Base-by-base conservation (phyloP, 2,113 vertebrate genomes). In the Actenoides lindsayi region DNA sequence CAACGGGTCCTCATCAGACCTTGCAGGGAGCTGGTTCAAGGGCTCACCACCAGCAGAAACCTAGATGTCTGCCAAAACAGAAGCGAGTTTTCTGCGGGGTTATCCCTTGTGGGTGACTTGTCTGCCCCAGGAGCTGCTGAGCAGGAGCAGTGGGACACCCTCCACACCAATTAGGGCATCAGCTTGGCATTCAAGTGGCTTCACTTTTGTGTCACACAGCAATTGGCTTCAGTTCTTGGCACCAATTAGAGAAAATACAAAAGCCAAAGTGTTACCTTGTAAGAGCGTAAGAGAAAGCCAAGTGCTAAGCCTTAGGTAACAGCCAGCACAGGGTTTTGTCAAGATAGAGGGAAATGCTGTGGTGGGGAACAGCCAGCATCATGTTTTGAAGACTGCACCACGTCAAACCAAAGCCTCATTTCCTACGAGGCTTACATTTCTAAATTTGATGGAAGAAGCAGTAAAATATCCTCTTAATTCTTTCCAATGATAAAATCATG, bases 21-120 rank as follows among this genome's bases (percentile, higher is more conserved):
- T 7, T 2, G 1, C 15, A 21, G 31, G 68, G 54, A 87, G 24
- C 15, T 30, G 35, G 30, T 24, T 57, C 54, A 57, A 35, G 41
- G n/a, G 13, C 37, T 67, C 37, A n/a, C 37, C 27, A 67, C 25
- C 39, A 74, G 44, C 27, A 82, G 37, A 35, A 57, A 74, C 28
- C 24, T 7, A 62, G 24, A 16, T 9, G 16, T 63, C 44, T 41
- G 31, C 25, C 62, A 46, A 71, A 57, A 63, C 5, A 67, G 14
- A n/a, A 63, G 9, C 1, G 0, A 75, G 51, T 59, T 88, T 88
- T 68, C 62, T 78, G 39, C 44, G 0, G 0, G 21, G 10, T 50
- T 39, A 33, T 23, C 30, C n/a, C 42, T 31, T 33, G 31, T 1
- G 5, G 13, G 18, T 10, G 51, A 77, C 15, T 5, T n/a, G 12